phyloP scores from a whole-genome alignment of 2,888 invertebrate species.

The Scaptomyza parva region DNA sequence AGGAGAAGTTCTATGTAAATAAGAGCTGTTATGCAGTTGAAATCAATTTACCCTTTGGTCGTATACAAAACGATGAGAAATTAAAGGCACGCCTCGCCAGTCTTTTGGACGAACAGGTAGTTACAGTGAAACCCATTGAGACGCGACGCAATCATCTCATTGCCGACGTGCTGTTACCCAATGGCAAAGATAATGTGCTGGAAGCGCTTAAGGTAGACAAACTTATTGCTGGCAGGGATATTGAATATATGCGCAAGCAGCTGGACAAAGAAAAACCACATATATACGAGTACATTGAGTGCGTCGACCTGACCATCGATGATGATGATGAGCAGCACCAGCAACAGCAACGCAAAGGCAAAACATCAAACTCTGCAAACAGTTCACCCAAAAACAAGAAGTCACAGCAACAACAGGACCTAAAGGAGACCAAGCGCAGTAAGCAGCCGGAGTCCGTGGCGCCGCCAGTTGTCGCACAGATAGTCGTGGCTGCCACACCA shows the following conservation, averaged over 20 bases:
- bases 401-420: neutral
- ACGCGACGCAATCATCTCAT: constrained; percentile 79
- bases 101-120: constrained; percentile 62
- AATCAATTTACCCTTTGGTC: constrained; percentile 80
- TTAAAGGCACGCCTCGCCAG: constrained; percentile 57
- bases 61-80: constrained; percentile 54
- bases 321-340: constrained; percentile 76
- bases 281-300: constrained; percentile 81
- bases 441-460: constrained; percentile 27
- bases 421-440: neutral
- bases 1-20: constrained; percentile 84
- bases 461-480: neutral
- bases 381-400: constrained; percentile 50
- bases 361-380: constrained; percentile 21
- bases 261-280: constrained; percentile 81
- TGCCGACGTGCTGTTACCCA: constrained; percentile 73
- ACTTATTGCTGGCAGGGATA: constrained; percentile 72
- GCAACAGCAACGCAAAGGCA: constrained; percentile 47
- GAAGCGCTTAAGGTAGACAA: constrained; percentile 74
- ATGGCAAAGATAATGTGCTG: constrained; percentile 66
- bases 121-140: constrained; percentile 81
- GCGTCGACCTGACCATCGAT: constrained; percentile 81
- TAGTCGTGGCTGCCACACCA: constrained; percentile 7
- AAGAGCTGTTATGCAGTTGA: constrained; percentile 82
- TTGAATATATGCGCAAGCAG: constrained; percentile 80